A percentile compares a stretch with the other conserved stretches of the same genome.
These are phyloP conservation scores for Eublepharis macularius DNA, from an alignment of 2,113 vertebrate genomes.

Conservation along the genomic window DNA sequence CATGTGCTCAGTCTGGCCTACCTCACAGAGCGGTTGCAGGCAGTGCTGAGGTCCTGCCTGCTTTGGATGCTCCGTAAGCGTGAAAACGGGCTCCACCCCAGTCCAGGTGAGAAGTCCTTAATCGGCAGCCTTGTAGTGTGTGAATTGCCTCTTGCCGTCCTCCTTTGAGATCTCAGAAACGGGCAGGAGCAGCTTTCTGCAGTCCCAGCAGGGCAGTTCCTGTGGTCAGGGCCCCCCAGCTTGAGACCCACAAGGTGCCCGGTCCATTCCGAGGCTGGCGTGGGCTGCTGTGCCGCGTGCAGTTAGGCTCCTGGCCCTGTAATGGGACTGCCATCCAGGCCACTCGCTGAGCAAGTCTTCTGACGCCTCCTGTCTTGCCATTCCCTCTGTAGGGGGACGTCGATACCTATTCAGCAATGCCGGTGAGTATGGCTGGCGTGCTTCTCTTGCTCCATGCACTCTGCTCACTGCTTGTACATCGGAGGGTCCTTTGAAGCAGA, in stretches of 20 bases:
- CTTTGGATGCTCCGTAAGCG: too few relatives aligned
- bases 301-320: not conserved
- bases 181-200: too few relatives aligned
- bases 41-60: not conserved
- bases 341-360: slow-evolving; percentile 24
- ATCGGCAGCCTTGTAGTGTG: not conserved
- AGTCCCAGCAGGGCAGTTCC: not conserved
- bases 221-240: not conserved
- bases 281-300: not conserved
- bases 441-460: not conserved
- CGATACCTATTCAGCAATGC: slow-evolving; percentile 74
- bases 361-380: slow-evolving; percentile 54
- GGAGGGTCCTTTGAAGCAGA: slow-evolving; percentile 36
- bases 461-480: slow-evolving; percentile 8
- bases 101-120: too few relatives aligned
- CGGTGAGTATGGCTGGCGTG: slow-evolving; percentile 69
- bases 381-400: slow-evolving; percentile 63
- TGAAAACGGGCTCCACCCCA: too few relatives aligned
- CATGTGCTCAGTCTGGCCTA: not conserved
- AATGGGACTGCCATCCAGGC: too few relatives aligned
- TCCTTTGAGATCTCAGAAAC: too few relatives aligned
- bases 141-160: not conserved
- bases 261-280: too few relatives aligned
- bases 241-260: too few relatives aligned
- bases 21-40: not conserved